These are phyloP conservation scores for Pseudoatta argentina DNA, from an alignment of 1,140 invertebrate genomes.

Conservation along the genomic window DNA sequence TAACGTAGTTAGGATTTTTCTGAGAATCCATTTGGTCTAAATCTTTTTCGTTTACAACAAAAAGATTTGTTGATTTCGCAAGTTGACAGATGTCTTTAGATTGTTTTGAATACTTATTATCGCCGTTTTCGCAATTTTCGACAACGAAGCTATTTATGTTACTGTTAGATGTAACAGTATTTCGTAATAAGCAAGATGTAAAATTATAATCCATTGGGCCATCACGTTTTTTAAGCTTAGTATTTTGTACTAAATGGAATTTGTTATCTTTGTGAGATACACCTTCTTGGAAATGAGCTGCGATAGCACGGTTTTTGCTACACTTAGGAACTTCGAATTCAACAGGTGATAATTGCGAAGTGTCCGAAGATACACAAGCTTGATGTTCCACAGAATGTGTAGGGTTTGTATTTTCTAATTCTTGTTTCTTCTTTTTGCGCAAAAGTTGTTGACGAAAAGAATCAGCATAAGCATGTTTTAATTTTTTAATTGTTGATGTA, in stretches of 20 bases:
- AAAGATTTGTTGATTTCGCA: neutral
- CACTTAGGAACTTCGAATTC: constrained; percentile 32
- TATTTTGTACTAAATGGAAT: neutral
- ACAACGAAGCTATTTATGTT: neutral
- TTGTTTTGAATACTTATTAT: neutral
- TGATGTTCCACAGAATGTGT: neutral
- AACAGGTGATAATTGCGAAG: neutral
- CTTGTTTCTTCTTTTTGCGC: neutral
- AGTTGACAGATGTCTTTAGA: neutral
- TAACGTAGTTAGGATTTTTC: neutral
- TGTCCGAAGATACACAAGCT: neutral
- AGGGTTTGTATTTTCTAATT: neutral
- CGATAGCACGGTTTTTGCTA: neutral
- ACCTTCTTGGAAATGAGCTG: neutral
- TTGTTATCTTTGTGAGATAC: neutral
- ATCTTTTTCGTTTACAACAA: neutral
- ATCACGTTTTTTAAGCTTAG: neutral
- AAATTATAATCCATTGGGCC: neutral
- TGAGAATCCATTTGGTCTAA: neutral
- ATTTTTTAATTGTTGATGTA: neutral
- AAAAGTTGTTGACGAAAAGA: constrained; percentile 22
- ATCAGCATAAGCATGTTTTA: neutral
- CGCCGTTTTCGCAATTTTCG: neutral
- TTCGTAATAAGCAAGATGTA: neutral
- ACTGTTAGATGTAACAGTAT: neutral